These are phyloP conservation scores for Paramormyrops kingsleyae DNA, from an alignment of 2,113 vertebrate species.

Conservation along the genomic window DNA sequence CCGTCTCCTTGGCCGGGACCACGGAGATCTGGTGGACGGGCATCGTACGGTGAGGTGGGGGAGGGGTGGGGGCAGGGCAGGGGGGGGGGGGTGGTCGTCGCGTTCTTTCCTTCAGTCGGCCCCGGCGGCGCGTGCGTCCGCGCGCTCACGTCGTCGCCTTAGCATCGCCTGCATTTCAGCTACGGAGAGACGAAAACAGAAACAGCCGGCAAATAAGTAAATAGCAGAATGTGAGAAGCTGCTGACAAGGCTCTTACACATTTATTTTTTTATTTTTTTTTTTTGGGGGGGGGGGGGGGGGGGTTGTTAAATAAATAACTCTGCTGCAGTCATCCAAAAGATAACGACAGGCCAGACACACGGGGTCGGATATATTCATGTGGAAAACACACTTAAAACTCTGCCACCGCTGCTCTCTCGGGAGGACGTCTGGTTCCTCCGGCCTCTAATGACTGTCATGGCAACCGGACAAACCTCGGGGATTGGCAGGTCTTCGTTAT, in stretches of 20 bases:
- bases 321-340: not conserved
- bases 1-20: slow-evolving; percentile 65
- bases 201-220: slow-evolving; percentile 46
- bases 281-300: not conserved
- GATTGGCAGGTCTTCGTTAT: slow-evolving; percentile 59
- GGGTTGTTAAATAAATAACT: not conserved
- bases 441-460: slow-evolving; percentile 69
- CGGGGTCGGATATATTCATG: slow-evolving; percentile 7
- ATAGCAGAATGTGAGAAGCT: not conserved
- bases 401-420: slow-evolving; percentile 41
- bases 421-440: slow-evolving; percentile 61
- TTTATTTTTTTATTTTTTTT: not conserved
- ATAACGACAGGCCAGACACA: slow-evolving; percentile 13
- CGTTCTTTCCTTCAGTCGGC: slow-evolving; percentile 59
- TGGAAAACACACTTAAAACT: slow-evolving; percentile 36
- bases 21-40: slow-evolving; percentile 72
- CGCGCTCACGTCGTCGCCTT: slow-evolving; percentile 60
- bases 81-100: slow-evolving; percentile 53
- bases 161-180: slow-evolving; percentile 52
- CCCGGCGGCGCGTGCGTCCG: slow-evolving; percentile 59
- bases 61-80: not conserved
- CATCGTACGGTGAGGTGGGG: slow-evolving; percentile 53
- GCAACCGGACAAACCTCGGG: slow-evolving; percentile 61
- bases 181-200: slow-evolving; percentile 30
- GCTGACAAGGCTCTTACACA: not conserved